These are phyloP conservation scores for Thereva nobilitata DNA, from an alignment of 2,888 invertebrate species.

Conservation along the genomic window DNA sequence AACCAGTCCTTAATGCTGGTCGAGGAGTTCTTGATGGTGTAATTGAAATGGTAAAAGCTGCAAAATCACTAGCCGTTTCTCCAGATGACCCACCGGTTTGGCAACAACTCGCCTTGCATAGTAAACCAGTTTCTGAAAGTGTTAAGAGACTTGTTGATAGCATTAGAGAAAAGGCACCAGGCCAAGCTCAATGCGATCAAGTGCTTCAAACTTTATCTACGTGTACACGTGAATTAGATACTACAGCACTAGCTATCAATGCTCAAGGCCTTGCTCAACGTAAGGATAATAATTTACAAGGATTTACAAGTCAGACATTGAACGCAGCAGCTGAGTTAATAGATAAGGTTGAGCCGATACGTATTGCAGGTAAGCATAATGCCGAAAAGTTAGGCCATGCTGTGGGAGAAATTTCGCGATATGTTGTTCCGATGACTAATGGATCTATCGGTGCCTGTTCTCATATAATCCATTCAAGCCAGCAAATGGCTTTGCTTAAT, in stretches of 20 bases:
- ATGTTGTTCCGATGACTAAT: conserved; percentile 83
- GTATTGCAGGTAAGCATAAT: conserved; percentile 83
- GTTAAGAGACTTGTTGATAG: conserved; percentile 93
- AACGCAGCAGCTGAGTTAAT: conserved; percentile 78
- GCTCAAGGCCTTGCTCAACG: conserved; percentile 74
- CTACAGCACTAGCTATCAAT: conserved; percentile 85
- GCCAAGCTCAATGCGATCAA: conserved; percentile 89
- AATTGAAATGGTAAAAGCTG: conserved; percentile 86
- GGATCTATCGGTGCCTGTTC: conserved; percentile 88
- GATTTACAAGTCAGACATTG: conserved; percentile 78
- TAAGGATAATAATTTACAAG: conserved; percentile 72
- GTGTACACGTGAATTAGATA: conserved; percentile 81
- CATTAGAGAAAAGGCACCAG: conserved; percentile 93
- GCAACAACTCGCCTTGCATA: conserved; percentile 91
- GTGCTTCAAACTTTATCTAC: conserved; percentile 77
- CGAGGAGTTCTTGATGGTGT: conserved; percentile 79
- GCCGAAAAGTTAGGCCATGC: conserved; percentile 92
- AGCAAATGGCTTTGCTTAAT: conserved; percentile 85
- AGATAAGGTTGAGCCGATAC: conserved; percentile 83
- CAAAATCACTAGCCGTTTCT: conserved; percentile 83
- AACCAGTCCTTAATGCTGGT: conserved; percentile 85
- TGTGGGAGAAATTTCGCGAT: conserved; percentile 74
- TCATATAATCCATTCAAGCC: conserved; percentile 82
- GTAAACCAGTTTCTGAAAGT: conserved; percentile 93
- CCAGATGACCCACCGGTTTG: conserved; percentile 92